Conservation (phyloP, 1,140 invertebrate species). For the Drosophila sulfurigaster region DNA sequence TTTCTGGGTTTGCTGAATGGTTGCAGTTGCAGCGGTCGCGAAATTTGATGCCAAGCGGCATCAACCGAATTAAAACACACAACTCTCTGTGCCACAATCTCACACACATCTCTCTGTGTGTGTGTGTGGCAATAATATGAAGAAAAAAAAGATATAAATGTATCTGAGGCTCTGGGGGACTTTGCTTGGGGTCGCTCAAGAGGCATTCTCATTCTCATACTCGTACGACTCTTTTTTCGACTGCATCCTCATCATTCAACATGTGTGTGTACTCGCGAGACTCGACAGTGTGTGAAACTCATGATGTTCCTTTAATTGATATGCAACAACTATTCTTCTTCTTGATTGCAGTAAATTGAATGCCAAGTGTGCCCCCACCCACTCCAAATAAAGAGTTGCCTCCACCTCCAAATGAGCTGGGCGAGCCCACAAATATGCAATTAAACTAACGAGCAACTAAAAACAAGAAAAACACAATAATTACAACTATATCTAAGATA, state of each 20-base stretch:
- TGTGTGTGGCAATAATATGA: constrained; percentile 27
- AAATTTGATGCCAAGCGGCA: constrained; percentile 74
- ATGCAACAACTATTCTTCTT: constrained; percentile 66
- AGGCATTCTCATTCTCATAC: constrained; percentile 28
- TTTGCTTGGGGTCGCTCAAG: constrained; percentile 70
- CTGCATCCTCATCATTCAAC: constrained; percentile 55
- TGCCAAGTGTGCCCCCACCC: constrained; percentile 3
- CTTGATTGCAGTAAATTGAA: constrained; percentile 76
- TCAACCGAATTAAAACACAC: constrained; percentile 40
- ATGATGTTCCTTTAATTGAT: constrained; percentile 63
- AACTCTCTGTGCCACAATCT: constrained; percentile 17
- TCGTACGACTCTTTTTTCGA: constrained; percentile 12
- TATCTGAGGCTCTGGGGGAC: constrained; percentile 44
- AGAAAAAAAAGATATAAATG: constrained; percentile 22
- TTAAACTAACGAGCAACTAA: constrained; percentile 45
- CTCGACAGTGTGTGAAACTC: constrained; percentile 19
- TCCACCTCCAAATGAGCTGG: constrained; percentile 38
- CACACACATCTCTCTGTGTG: constrained; percentile 1
- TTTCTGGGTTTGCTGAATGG: constrained; percentile 79
- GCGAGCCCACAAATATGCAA: constrained; percentile 44
- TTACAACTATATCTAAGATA: constrained; percentile 43
- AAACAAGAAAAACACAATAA: constrained; percentile 19
- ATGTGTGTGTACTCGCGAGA: constrained; percentile 30
- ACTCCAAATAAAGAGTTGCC: background rate
- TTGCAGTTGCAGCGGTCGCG: constrained; percentile 59